Evolutionary conservation across 2,113 vertebrate genomes (phyloP).

Genomic region (Sturnus vulgaris): DNA sequence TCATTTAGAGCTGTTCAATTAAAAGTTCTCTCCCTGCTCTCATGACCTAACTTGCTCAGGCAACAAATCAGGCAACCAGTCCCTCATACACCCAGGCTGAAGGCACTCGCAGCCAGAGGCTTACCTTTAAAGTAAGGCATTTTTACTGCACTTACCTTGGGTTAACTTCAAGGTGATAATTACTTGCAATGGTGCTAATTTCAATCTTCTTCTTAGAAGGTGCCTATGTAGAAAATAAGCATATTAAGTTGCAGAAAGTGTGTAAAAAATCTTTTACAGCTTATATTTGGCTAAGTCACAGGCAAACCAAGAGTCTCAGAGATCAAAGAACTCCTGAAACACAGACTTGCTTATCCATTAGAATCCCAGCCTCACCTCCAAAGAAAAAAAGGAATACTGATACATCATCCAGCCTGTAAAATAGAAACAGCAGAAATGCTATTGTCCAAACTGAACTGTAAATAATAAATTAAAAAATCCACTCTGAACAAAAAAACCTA

Average conservation of each 20-base stretch:
- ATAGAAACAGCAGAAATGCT: neutral
- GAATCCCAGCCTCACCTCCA: neutral
- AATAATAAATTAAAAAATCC: neutral
- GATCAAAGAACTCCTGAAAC: neutral
- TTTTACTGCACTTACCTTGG: constrained; percentile 78
- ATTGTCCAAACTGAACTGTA: neutral
- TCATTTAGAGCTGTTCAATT: neutral
- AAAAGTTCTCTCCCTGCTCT: neutral
- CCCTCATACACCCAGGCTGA: neutral
- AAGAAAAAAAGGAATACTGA: neutral
- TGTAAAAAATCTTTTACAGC: neutral
- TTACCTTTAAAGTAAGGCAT: neutral
- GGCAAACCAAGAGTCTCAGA: neutral
- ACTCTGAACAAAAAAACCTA: neutral
- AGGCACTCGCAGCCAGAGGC: neutral
- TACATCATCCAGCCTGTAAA: neutral
- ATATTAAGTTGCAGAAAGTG: neutral
- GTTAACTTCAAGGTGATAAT: constrained; percentile 98
- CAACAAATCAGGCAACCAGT: neutral
- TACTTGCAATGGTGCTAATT: constrained; percentile 97
- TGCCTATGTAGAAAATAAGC: constrained; percentile 72
- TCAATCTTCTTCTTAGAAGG: constrained; percentile 99
- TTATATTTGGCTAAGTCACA: neutral
- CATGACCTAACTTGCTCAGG: neutral
- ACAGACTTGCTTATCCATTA: neutral